Evolutionary conservation across 1,140 invertebrate genomes (phyloP).

Genomic region (honey bee (Apis mellifera)): Amel_HAv3.1 CM009931.2:16909501-16910000

Average conservation of each 20-base stretch:
- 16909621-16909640: neutral
- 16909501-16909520: conserved; percentile 28
- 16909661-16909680: neutral
- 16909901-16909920: conserved; percentile 73
- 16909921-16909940: conserved; percentile 34
- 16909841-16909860: conserved; percentile 60
- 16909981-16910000: conserved; percentile 24
- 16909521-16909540: conserved; percentile 50
- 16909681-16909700: neutral
- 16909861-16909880: conserved; percentile 73
- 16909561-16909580: neutral
- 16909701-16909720: conserved; percentile 51
- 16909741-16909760: conserved; percentile 61
- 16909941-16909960: conserved; percentile 30
- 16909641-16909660: neutral
- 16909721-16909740: conserved; percentile 42
- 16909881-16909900: conserved; percentile 77
- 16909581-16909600: neutral
- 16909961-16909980: conserved; percentile 26
- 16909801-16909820: conserved; percentile 51
- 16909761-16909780: conserved; percentile 58
- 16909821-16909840: conserved; percentile 53
- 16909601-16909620: too few species aligned
- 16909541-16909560: neutral
- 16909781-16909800: conserved; percentile 59